These are phyloP conservation scores for Philonicus albiceps DNA, from an alignment of 2,888 invertebrate species.

Conservation along the genomic window DNA sequence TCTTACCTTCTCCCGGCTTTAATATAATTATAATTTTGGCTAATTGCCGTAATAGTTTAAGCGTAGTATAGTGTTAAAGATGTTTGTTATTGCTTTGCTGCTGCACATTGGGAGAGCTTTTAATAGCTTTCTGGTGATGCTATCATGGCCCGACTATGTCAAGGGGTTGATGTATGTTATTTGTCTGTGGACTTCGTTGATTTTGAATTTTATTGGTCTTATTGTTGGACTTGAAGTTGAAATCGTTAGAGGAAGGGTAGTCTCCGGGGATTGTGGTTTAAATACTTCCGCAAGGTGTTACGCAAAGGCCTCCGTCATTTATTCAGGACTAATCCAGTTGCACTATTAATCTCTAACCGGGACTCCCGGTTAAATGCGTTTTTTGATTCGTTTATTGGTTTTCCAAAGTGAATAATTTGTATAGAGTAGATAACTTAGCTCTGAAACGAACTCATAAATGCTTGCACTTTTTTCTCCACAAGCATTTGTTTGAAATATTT, in stretches of 20 bases:
- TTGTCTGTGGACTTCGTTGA: background rate
- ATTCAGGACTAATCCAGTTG: background rate
- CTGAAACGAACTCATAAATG: background rate
- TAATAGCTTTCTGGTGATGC: background rate
- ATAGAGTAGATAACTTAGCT: background rate
- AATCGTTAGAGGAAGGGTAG: background rate
- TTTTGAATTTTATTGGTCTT: background rate
- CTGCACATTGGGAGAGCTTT: background rate
- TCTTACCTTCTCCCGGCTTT: background rate
- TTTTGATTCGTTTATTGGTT: too few relatives aligned
- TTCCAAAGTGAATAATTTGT: background rate
- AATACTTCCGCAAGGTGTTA: background rate
- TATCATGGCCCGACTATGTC: background rate
- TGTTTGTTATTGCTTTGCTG: background rate
- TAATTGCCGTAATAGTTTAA: background rate
- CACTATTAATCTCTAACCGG: too few relatives aligned
- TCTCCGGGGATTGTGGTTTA: background rate
- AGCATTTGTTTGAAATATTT: background rate
- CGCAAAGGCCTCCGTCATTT: background rate
- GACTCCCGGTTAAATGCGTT: too few relatives aligned
- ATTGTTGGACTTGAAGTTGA: too few relatives aligned
- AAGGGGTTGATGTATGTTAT: background rate
- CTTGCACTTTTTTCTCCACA: background rate
- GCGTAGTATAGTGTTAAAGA: background rate
- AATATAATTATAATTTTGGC: background rate